A percentile compares a stretch with the other conserved stretches of the same genome.
Evolutionary conservation across 1,140 invertebrate genomes (phyloP).

Genomic region (Tetramorium alpestre): DNA sequence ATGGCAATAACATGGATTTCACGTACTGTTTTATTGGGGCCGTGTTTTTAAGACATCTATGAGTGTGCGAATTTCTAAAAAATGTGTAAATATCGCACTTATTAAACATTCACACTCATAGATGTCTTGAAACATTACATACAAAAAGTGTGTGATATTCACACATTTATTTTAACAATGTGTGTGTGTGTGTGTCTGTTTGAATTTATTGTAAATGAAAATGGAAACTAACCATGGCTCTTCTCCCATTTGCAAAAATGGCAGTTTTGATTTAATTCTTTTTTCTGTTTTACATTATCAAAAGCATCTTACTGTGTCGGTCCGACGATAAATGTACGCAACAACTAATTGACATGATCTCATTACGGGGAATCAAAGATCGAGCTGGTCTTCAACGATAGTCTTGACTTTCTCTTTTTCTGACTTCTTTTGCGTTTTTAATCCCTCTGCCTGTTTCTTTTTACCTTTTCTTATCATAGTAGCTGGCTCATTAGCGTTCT

Average conservation of each 20-base stretch:
- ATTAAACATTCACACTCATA: too few relatives aligned
- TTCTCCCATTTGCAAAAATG: conserved; percentile 28
- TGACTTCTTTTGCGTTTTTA: background rate
- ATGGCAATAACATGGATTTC: too few relatives aligned
- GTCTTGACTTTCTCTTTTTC: background rate
- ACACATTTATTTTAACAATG: too few relatives aligned
- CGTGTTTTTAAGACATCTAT: too few relatives aligned
- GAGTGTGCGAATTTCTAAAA: too few relatives aligned
- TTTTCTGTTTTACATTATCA: conserved; percentile 25
- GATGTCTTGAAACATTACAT: too few relatives aligned
- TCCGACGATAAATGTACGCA: background rate
- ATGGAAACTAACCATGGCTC: background rate
- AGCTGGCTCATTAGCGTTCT: background rate
- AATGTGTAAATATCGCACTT: too few relatives aligned
- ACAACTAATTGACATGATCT: conserved; percentile 60
- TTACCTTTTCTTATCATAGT: background rate
- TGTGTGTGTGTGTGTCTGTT: background rate
- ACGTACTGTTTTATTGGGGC: too few relatives aligned
- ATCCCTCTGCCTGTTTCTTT: background rate
- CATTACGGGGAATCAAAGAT: conserved; percentile 23
- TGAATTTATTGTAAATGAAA: conserved; percentile 20
- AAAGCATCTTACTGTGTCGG: background rate
- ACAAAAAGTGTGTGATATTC: too few relatives aligned
- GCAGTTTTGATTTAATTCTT: conserved; percentile 45
- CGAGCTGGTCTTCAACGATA: background rate